phyloP scores from a whole-genome alignment of 2,888 invertebrate species.

The Pheosia gnoma region DNA sequence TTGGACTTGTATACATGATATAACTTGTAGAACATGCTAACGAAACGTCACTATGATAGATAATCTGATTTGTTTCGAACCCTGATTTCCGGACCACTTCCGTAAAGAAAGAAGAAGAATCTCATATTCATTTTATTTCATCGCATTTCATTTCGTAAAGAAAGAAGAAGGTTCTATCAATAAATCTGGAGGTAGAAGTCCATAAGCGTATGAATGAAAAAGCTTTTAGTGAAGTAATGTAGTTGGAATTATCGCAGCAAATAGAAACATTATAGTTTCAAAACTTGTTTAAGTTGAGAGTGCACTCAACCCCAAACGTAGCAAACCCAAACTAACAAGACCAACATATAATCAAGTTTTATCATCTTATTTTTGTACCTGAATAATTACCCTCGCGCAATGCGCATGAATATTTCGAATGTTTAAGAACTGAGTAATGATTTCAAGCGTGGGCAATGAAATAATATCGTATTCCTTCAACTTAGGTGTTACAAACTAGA shows the following conservation, averaged over 20 bases:
- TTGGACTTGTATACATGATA: neutral
- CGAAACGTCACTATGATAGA: neutral
- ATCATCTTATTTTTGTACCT: neutral
- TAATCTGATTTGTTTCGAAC: neutral
- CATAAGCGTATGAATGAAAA: too few species aligned
- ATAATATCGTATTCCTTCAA: slow-evolving; percentile 9
- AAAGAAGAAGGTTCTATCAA: neutral
- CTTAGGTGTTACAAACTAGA: slow-evolving; percentile 26
- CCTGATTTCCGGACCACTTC: too few species aligned
- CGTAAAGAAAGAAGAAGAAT: too few species aligned
- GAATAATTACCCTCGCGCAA: neutral
- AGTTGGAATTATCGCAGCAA: neutral
- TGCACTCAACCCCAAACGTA: neutral
- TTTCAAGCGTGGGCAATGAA: neutral
- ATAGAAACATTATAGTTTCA: neutral
- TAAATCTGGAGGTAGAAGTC: neutral
- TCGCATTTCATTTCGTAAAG: too few species aligned
- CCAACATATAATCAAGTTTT: neutral
- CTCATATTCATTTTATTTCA: too few species aligned
- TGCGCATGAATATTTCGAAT: neutral
- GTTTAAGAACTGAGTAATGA: slow-evolving; percentile 5
- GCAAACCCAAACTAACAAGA: neutral
- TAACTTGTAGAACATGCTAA: neutral
- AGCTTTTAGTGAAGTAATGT: too few species aligned
- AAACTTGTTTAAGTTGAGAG: neutral